Evolutionary conservation across 2,888 invertebrate species (phyloP).

Genomic region (Eurois occulta): DNA sequence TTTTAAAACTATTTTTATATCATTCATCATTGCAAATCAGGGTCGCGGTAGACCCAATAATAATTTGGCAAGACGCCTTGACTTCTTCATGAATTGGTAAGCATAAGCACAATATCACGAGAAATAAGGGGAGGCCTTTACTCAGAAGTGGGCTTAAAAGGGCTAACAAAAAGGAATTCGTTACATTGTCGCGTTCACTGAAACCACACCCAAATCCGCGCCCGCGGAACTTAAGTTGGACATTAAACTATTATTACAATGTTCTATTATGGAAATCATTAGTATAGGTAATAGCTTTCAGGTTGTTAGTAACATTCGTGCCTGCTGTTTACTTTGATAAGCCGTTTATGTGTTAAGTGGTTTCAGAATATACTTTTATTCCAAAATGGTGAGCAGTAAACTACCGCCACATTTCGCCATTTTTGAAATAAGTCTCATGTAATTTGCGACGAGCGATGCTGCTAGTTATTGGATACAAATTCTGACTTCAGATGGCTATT

Average conservation of each 20-base stretch:
- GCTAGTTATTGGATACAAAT: neutral
- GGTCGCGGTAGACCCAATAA: neutral
- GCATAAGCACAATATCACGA: neutral
- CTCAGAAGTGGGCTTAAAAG: neutral
- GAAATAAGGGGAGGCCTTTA: neutral
- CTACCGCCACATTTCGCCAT: too few relatives aligned
- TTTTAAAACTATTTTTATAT: neutral
- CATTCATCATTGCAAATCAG: neutral
- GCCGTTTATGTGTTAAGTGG: neutral
- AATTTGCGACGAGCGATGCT: too few relatives aligned
- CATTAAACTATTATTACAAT: conserved; percentile 60
- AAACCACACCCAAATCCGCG: conserved; percentile 29
- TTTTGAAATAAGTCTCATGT: neutral
- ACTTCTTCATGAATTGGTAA: neutral
- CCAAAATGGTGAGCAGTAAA: neutral
- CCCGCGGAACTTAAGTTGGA: conserved; percentile 52
- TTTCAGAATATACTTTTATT: neutral
- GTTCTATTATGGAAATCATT: conserved; percentile 61
- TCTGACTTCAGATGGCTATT: neutral
- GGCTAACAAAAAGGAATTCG: neutral
- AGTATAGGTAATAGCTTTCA: conserved; percentile 51
- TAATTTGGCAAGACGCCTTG: neutral
- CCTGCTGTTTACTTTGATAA: conserved; percentile 3
- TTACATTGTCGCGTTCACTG: neutral
- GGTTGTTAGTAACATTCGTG: conserved; percentile 22